Conservation (phyloP, 2,888 invertebrate species). For the Panzeria rudis region DNA sequence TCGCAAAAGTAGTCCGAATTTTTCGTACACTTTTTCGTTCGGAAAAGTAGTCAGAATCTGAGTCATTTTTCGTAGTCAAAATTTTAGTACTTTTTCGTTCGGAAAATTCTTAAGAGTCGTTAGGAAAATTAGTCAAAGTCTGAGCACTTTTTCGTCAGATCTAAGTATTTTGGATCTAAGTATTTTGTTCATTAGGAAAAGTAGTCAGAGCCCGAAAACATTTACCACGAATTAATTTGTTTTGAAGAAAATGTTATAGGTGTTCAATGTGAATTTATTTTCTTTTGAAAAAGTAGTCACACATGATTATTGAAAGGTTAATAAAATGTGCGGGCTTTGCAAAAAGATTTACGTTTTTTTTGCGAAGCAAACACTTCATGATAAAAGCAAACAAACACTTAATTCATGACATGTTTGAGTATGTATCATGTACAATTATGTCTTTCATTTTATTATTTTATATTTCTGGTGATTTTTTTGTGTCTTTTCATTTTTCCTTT, state of each 20-base stretch:
- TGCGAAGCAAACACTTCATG: constrained; percentile 54
- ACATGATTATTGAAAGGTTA: constrained; percentile 29
- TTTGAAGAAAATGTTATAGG: too few species aligned
- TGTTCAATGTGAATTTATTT: too few species aligned
- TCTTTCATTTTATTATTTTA: constrained; percentile 62
- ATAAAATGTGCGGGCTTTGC: constrained; percentile 17
- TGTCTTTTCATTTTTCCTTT: constrained; percentile 63
- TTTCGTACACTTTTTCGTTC: not conserved
- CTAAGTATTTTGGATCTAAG: not conserved
- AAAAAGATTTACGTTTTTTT: constrained; percentile 6
- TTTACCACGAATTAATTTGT: too few species aligned
- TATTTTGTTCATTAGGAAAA: too few species aligned
- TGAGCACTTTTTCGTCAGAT: not conserved
- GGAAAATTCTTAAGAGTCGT: not conserved
- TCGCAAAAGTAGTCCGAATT: not conserved
- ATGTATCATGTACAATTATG: constrained; percentile 67
- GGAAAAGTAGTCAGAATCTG: not conserved
- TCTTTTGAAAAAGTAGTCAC: too few species aligned
- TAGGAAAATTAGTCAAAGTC: not conserved
- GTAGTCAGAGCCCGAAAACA: not conserved
- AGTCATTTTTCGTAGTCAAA: not conserved
- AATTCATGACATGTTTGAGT: constrained; percentile 68
- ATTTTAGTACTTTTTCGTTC: too few species aligned
- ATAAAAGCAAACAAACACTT: constrained; percentile 68
- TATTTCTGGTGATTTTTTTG: constrained; percentile 44